phyloP scores from a whole-genome alignment of 2,113 vertebrate species.

The Periophthalmodon schlosseri region DNA sequence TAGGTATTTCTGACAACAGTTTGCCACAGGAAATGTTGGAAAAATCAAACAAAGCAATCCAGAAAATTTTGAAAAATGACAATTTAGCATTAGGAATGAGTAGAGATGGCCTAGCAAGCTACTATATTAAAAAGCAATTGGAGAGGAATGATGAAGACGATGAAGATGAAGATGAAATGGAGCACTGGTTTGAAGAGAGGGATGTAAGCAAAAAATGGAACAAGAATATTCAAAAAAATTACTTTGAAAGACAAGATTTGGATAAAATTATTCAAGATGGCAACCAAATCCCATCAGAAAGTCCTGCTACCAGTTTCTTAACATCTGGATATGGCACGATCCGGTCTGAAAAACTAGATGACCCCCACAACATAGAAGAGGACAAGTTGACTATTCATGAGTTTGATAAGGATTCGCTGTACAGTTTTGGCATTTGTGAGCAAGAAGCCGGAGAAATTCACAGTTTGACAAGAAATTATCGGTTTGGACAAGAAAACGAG shows the following conservation, averaged over 20 bases:
- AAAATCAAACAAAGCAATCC: too few relatives aligned
- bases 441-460: background rate
- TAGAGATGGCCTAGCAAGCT: background rate
- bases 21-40: background rate
- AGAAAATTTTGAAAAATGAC: background rate
- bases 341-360: slow-evolving; percentile 59
- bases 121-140: background rate
- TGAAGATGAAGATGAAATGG: slow-evolving; percentile 29
- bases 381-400: slow-evolving; percentile 36
- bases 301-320: slow-evolving; percentile 59
- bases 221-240: background rate
- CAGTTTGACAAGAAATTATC: background rate
- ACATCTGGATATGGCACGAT: slow-evolving; percentile 74
- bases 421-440: slow-evolving; percentile 9
- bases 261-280: background rate
- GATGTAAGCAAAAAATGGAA: slow-evolving; percentile 12
- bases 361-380: slow-evolving; percentile 49
- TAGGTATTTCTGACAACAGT: background rate
- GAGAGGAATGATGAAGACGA: slow-evolving; percentile 19
- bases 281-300: slow-evolving; percentile 24
- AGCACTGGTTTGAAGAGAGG: slow-evolving; percentile 5
- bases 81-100: background rate
- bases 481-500: background rate
- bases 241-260: background rate
- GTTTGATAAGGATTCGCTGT: slow-evolving; percentile 47